Conservation (phyloP, 1,140 invertebrate species). For the Zaprionus gabonicus region DNA sequence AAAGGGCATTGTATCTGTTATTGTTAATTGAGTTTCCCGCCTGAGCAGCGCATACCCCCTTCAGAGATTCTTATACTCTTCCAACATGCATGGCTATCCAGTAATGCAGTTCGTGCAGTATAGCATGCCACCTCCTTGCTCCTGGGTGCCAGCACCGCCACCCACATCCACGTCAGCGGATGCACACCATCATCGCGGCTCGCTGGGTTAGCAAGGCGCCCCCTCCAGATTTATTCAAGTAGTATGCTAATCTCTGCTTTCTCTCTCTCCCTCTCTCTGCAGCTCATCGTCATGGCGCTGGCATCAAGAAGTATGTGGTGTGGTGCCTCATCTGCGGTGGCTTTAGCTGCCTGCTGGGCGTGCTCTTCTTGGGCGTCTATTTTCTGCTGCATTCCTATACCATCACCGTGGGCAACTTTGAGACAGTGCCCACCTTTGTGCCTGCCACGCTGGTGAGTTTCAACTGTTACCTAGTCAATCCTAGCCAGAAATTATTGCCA, state of each 20-base stretch:
- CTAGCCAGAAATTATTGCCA: constrained; percentile 3
- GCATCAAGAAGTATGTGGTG: constrained; percentile 89
- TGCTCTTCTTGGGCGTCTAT: constrained; percentile 91
- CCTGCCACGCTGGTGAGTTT: constrained; percentile 90
- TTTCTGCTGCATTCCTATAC: constrained; percentile 91
- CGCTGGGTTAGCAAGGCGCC: constrained; percentile 41
- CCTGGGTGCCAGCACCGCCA: constrained; percentile 84
- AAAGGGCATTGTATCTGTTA: not conserved
- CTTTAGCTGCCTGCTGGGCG: constrained; percentile 89
- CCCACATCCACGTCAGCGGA: constrained; percentile 50
- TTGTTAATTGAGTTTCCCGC: constrained; percentile 7
- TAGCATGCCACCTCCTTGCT: constrained; percentile 85
- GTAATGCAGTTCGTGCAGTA: constrained; percentile 87
- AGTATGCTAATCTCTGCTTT: not conserved
- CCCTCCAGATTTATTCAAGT: not conserved
- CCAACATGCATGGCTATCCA: constrained; percentile 86
- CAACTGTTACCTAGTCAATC: no score
- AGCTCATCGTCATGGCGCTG: constrained; percentile 80
- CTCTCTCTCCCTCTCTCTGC: not conserved
- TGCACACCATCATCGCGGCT: constrained; percentile 62
- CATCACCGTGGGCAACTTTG: constrained; percentile 91
- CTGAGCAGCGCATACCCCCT: not conserved
- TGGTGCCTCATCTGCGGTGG: constrained; percentile 91
- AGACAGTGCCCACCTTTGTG: constrained; percentile 93
- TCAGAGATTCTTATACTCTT: not conserved